Evolutionary conservation across 2,888 invertebrate genomes (phyloP), one percentile per base, ranked within the genome.

Genomic region (Hirtodrosophila cameraria): DNA sequence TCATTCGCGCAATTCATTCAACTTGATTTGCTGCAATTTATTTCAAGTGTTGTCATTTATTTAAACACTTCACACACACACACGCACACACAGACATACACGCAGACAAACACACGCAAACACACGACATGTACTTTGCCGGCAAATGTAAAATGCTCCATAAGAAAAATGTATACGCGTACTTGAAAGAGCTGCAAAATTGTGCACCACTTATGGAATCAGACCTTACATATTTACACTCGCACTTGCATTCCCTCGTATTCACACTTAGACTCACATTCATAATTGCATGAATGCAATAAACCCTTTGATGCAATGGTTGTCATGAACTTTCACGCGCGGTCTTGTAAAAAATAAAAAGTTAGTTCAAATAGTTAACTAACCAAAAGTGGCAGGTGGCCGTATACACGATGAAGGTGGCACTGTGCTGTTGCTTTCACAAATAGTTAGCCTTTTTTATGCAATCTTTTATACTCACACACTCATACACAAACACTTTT

Each of bases 21-120:
- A 76, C 79, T 88, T 87, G 86, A 87, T 86, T 87, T 82, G 86
- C 73, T 68, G 87, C 84, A 88, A 87, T 88, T 87, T 87, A 77
- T 86, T 77, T 84, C 73, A 87, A 88, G 83, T 85, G 87, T 60
- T 75, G 75, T 81, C 84, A 71, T 81, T 86, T 86, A 81, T 83
- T 81, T 85, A 81, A 84, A 78, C 82, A 86, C 86, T 77, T 63
- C 16, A 42, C 68, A 55, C 38, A 53, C 45, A 48, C 38, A 41
- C 39, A 38, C 36, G 25, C 48, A n/a, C 52, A 18, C 28, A 42
- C 30, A 48, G 38, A 16, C 16, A 41, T 31, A 38, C 36, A 30
- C 41, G 36, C 31, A 5, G 16, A 50, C 13, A 43, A 15, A 8
- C 11, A 15, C 35, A 36, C 25, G 28, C 20, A 12, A 12, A 50